Evolutionary conservation across 2,888 invertebrate species (phyloP).

Genomic region (Brenthis daphne): DNA sequence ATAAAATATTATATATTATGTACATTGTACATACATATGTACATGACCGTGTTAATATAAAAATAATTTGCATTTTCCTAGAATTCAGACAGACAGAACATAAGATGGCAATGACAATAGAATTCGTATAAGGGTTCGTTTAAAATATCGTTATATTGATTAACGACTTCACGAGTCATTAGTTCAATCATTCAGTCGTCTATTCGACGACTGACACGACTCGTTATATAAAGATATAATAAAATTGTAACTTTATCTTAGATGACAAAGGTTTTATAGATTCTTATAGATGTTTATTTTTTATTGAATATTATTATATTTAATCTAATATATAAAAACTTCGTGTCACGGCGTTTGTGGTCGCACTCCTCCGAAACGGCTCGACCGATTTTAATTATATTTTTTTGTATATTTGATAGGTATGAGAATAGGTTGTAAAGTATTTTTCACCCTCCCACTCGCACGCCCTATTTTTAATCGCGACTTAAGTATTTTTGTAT

Average conservation of each 20-base stretch:
- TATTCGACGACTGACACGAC: conserved; percentile 6
- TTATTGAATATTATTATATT: too few relatives aligned
- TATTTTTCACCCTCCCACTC: too few relatives aligned
- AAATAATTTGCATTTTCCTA: neutral
- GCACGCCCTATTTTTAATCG: too few relatives aligned
- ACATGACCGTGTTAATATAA: neutral
- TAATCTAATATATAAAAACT: too few relatives aligned
- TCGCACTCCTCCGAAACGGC: too few relatives aligned
- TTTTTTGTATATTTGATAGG: too few relatives aligned
- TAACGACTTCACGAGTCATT: conserved; percentile 33
- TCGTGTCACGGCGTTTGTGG: too few relatives aligned
- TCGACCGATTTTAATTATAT: too few relatives aligned
- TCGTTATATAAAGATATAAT: neutral
- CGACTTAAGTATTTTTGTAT: too few relatives aligned
- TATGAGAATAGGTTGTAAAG: too few relatives aligned
- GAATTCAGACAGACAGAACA: neutral
- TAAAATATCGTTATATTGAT: conserved; percentile 33
- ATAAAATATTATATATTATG: neutral
- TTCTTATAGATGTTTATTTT: too few relatives aligned
- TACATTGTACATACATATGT: too few relatives aligned
- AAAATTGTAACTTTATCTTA: conserved; percentile 1
- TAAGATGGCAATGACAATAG: conserved; percentile 9
- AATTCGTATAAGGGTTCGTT: conserved; percentile 25
- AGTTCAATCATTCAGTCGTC: conserved; percentile 24
- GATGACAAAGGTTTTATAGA: neutral